phyloP scores from a whole-genome alignment of 2,797 vertebrate species.

The Momotus momota region DNA sequence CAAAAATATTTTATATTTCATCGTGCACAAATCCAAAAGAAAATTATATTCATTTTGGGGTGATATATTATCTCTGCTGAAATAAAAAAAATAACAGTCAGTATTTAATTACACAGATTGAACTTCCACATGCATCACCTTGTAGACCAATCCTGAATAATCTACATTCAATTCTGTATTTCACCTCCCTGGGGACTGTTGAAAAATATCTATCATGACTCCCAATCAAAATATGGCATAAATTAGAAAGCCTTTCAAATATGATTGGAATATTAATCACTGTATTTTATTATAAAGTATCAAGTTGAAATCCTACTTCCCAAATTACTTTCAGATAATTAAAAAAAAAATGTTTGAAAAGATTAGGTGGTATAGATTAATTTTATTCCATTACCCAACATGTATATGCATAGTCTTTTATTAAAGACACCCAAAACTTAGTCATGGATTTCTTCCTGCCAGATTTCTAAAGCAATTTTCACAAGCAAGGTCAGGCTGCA shows the following conservation, averaged over 20 bases:
- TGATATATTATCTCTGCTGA: neutral
- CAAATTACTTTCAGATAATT: neutral
- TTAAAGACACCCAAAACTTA: neutral
- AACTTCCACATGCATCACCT: slow-evolving; percentile 28
- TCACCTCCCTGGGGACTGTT: slow-evolving; percentile 13
- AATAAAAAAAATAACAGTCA: neutral
- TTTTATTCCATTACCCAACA: neutral
- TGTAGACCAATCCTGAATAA: slow-evolving; percentile 9
- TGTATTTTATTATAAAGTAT: neutral
- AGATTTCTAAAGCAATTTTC: neutral
- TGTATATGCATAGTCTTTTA: neutral
- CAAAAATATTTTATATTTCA: neutral
- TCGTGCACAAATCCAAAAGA: neutral
- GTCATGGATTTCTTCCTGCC: neutral
- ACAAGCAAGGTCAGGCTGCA: neutral
- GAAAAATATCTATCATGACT: slow-evolving; percentile 23
- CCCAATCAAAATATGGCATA: slow-evolving; percentile 41
- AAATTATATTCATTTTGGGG: neutral
- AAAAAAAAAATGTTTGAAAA: neutral
- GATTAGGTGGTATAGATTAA: neutral
- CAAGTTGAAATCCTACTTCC: neutral
- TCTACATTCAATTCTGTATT: slow-evolving; percentile 5
- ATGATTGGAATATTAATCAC: slow-evolving; percentile 39
- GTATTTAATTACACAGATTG: slow-evolving; percentile 20
- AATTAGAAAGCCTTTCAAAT: slow-evolving; percentile 35